A percentile compares a stretch with the other conserved stretches of the same genome.
Evolutionary conservation across 2,888 invertebrate genomes (phyloP).

Genomic region (Subacronicta megacephala): DNA sequence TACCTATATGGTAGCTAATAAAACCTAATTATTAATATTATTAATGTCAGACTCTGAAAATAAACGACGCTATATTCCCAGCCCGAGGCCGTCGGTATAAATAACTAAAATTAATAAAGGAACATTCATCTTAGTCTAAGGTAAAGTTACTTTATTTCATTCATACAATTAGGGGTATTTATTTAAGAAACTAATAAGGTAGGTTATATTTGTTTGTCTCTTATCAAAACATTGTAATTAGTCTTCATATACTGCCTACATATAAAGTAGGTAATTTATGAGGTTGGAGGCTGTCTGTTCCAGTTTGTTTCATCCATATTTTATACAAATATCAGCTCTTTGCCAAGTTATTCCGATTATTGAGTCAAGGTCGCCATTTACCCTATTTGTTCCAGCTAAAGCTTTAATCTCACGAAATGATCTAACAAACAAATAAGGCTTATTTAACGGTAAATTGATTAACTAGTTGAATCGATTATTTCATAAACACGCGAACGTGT

Average conservation of each 20-base stretch:
- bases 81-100: too few relatives aligned
- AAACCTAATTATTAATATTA: background rate
- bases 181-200: too few relatives aligned
- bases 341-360: slow-evolving; percentile 41
- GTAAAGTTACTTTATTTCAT: too few relatives aligned
- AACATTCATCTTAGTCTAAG: too few relatives aligned
- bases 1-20: background rate
- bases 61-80: too few relatives aligned
- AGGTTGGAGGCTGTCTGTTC: slow-evolving; percentile 16
- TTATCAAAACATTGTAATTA: too few relatives aligned
- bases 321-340: slow-evolving; percentile 17
- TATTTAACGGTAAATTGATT: slow-evolving; percentile 37
- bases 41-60: background rate
- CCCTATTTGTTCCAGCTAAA: slow-evolving; percentile 18
- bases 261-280: background rate
- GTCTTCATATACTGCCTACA: too few relatives aligned
- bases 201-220: too few relatives aligned
- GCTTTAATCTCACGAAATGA: slow-evolving; percentile 54
- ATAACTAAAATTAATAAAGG: background rate
- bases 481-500: slow-evolving; percentile 26
- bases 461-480: slow-evolving; percentile 19
- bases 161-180: too few relatives aligned
- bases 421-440: slow-evolving; percentile 46
- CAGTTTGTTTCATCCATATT: slow-evolving; percentile 24
- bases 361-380: slow-evolving; percentile 37